Evolutionary conservation across 2,113 vertebrate genomes (phyloP), one percentile per base, ranked within the genome.

Genomic region (Recurvirostra avosetta): DNA sequence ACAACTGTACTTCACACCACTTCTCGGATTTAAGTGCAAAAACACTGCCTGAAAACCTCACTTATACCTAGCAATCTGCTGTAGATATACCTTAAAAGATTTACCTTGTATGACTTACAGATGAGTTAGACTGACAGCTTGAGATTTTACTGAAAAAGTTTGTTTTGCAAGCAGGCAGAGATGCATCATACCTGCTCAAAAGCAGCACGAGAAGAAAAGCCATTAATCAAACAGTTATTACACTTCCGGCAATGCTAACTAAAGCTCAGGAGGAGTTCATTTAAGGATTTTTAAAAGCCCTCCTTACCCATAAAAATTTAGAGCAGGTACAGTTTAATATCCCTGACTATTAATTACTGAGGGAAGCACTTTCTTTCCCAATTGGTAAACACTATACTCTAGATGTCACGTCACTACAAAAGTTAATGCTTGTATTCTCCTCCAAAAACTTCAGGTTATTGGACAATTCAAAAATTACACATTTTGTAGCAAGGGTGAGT

Each of bases 31-130:
- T 63, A 80, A 76, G 58, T 7, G 9, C 5, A 92, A 53, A 93
- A 76, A 2, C 2, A 2, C 15, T 58, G 58, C 14, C 63, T 68
- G 40, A 87, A 82, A 56, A 72, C 18, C 26, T 55, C 52, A 19
- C 34, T 79, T 25, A 75, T 6, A n/a, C 11, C 14, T 30, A 74
- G 41, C 5, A 56, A 11, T 25, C 30, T 91, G 20, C 20, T 59
- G 17, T 23, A 75, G 21, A 41, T 49, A 47, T 0, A 88, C 15
- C 19, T 80, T 84, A 41, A 47, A 78, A 89, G 9, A 85, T 92
- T 94, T 87, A 97, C 93, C 93, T 96, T 86, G 87, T 55, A 61
- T 88, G 63, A 88, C 50, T 94, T 94, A 88, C 1, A 79, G 81
- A 88, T 15, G 83, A 92, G 38, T 75, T 87, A 92, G 79, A 87